Percentiles rank a stretch among this genome's conserved stretches.
phyloP scores from a whole-genome alignment of 2,113 vertebrate genomes.

The Alethe castanea region DNA sequence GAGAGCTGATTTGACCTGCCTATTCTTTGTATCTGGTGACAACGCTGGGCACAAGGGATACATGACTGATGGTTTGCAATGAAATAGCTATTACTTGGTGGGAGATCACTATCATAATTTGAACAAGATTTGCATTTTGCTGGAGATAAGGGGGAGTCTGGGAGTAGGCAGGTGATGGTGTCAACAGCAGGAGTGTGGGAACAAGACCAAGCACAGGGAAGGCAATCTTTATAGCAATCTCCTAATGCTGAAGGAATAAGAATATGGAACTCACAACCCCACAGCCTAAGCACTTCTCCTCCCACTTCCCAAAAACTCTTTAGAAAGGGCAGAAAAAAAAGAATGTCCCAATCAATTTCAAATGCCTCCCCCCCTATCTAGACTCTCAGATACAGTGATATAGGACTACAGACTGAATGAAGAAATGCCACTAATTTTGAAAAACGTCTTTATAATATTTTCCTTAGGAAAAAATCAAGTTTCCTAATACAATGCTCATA shows the following conservation, averaged over 20 bases:
- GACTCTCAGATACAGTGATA: background rate
- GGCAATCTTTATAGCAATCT: background rate
- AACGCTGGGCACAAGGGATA: background rate
- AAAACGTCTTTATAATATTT: background rate
- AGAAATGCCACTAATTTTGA: background rate
- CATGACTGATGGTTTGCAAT: slow-evolving; percentile 39
- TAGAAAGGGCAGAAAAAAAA: background rate
- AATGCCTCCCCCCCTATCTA: background rate
- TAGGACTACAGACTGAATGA: background rate
- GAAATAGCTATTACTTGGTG: slow-evolving; percentile 34
- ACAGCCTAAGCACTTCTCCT: background rate
- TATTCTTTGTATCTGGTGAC: background rate
- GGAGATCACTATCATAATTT: slow-evolving; percentile 24
- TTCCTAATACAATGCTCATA: background rate
- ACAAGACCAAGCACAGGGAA: background rate
- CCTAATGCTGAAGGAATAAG: background rate
- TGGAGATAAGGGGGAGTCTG: slow-evolving; percentile 23
- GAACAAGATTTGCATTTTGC: slow-evolving; percentile 52
- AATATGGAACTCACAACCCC: background rate
- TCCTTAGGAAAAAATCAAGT: background rate
- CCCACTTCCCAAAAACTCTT: background rate
- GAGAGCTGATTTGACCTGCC: slow-evolving; percentile 5
- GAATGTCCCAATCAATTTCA: background rate
- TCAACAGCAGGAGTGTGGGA: background rate
- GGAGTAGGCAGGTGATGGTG: background rate